Conservation (phyloP, 1,140 invertebrate species). For the Solenopsis invicta region DNA sequence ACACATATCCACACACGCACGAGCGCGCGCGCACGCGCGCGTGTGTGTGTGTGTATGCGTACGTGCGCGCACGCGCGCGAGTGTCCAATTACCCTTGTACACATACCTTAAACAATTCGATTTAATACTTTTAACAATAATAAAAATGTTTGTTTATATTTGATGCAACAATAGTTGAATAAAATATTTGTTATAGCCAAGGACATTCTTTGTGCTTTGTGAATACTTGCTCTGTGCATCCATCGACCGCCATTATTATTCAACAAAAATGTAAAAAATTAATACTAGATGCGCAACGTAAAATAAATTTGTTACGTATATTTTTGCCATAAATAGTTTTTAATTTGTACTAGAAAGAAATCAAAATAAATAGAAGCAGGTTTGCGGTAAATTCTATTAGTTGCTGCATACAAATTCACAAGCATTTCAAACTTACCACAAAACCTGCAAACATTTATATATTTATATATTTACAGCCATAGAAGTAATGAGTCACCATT, state of each 20-base stretch:
- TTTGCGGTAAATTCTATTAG: slow-evolving; percentile 6
- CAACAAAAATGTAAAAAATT: slow-evolving; percentile 8
- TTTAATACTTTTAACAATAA: slow-evolving; percentile 82
- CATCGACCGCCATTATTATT: slow-evolving; percentile 52
- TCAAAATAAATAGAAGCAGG: slow-evolving; percentile 22
- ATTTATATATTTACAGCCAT: too few relatives aligned
- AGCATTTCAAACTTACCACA: slow-evolving; percentile 70
- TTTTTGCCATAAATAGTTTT: slow-evolving; percentile 26
- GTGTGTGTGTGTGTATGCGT: too few relatives aligned
- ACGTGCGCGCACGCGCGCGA: too few relatives aligned
- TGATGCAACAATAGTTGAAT: slow-evolving; percentile 83
- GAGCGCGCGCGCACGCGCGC: too few relatives aligned
- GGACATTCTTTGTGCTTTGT: slow-evolving; percentile 81
- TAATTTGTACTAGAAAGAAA: neutral
- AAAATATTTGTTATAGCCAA: slow-evolving; percentile 85
- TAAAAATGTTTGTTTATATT: slow-evolving; percentile 83
- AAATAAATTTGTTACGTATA: slow-evolving; percentile 37
- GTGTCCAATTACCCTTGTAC: slow-evolving; percentile 59
- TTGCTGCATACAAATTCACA: slow-evolving; percentile 66
- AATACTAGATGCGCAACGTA: slow-evolving; percentile 11
- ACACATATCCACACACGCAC: slow-evolving; percentile 30
- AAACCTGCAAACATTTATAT: slow-evolving; percentile 63
- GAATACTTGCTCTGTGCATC: slow-evolving; percentile 78
- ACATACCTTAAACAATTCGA: slow-evolving; percentile 78
- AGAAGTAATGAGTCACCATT: too few relatives aligned